These are phyloP conservation scores for Pocillopora grandis DNA, from an alignment of 92 coral and sea anemone species.

Conservation along the genomic window DNA sequence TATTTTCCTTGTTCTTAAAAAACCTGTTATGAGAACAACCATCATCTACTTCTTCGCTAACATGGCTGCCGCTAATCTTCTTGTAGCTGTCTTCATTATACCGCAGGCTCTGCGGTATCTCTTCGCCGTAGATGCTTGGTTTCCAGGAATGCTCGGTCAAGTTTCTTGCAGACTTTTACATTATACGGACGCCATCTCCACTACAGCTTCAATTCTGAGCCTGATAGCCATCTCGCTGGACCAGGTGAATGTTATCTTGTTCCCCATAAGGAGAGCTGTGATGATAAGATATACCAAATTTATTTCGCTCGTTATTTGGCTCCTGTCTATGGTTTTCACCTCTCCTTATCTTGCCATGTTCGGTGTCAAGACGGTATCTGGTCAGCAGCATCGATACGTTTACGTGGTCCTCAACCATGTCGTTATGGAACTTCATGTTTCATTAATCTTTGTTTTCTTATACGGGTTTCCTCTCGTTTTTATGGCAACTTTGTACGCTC, in stretches of 20 bases:
- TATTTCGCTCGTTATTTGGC: conserved; percentile 34
- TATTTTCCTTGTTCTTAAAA: conserved; percentile 47
- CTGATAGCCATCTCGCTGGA: conserved; percentile 51
- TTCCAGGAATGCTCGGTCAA: conserved; percentile 43
- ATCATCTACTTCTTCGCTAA: conserved; percentile 66
- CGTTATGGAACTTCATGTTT: conserved; percentile 21
- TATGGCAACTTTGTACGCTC: conserved; percentile 26
- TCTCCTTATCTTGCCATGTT: conserved; percentile 45
- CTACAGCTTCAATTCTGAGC: conserved; percentile 46
- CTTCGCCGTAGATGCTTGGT: conserved; percentile 47
- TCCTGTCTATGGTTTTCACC: conserved; percentile 39
- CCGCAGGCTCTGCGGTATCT: conserved; percentile 38
- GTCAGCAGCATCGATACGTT: conserved; percentile 2
- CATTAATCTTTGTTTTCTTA: conserved; percentile 28
- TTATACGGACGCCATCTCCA: conserved; percentile 49
- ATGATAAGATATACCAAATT: conserved; percentile 48
- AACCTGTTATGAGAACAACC: conserved; percentile 56
- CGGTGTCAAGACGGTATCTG: conserved; percentile 12
- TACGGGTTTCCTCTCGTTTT: conserved; percentile 46
- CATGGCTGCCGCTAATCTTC: conserved; percentile 70
- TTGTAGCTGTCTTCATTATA: conserved; percentile 61
- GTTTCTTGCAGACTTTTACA: conserved; percentile 49
- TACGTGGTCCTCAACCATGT: conserved; percentile 9
- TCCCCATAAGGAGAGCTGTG: conserved; percentile 35
- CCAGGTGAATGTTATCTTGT: conserved; percentile 51